Percentiles rank a stretch among this genome's conserved stretches.
phyloP scores from a whole-genome alignment of 2,888 invertebrate species.

The Electrophaes corylata region DNA sequence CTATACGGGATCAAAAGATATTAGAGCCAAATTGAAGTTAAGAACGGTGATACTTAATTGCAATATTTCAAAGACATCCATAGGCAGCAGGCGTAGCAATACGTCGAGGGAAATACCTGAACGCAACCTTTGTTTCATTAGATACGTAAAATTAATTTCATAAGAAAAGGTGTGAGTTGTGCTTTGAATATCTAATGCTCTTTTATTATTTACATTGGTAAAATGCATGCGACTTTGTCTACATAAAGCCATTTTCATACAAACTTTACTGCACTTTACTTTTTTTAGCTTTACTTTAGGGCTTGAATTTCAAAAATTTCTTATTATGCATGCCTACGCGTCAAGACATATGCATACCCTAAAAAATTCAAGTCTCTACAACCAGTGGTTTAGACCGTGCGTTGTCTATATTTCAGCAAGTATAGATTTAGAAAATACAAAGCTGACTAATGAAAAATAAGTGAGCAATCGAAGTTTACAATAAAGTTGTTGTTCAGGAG shows the following conservation, averaged over 20 bases:
- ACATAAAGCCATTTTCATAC: too few relatives aligned
- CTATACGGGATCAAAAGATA: conserved; percentile 77
- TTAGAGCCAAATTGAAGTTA: conserved; percentile 77
- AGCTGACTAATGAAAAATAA: neutral
- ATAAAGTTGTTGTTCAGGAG: conserved; percentile 42
- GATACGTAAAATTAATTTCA: conserved; percentile 23
- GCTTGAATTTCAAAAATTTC: too few relatives aligned
- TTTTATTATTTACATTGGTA: too few relatives aligned
- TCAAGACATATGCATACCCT: too few relatives aligned
- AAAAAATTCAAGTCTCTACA: too few relatives aligned
- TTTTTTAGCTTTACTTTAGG: too few relatives aligned
- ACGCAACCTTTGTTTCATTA: conserved; percentile 31
- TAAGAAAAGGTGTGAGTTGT: neutral
- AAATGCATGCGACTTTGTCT: too few relatives aligned
- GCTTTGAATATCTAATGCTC: too few relatives aligned
- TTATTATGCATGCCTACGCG: too few relatives aligned
- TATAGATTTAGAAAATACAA: neutral
- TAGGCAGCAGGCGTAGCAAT: conserved; percentile 27
- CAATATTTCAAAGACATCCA: conserved; percentile 47
- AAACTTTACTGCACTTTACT: too few relatives aligned
- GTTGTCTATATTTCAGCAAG: too few relatives aligned
- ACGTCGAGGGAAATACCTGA: conserved; percentile 36
- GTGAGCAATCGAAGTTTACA: neutral
- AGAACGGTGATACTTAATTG: conserved; percentile 61
- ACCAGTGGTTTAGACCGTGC: too few relatives aligned